Evolutionary conservation across 2,888 invertebrate genomes (phyloP).

Genomic region (Melanostoma mellinum): DNA sequence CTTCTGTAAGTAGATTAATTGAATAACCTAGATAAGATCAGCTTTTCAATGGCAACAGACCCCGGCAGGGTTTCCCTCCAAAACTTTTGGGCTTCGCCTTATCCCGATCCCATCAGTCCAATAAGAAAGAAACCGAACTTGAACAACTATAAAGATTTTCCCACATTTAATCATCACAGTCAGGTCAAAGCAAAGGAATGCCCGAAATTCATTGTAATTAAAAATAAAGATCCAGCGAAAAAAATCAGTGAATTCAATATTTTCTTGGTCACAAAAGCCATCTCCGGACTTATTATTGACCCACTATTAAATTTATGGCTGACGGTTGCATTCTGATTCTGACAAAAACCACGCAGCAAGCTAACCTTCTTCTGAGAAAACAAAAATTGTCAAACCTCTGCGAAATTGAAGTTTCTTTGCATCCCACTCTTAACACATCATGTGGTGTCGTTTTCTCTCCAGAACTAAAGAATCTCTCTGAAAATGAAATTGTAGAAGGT

Average conservation of each 20-base stretch:
- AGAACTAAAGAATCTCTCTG: constrained; percentile 7
- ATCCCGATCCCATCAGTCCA: neutral
- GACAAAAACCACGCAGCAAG: neutral
- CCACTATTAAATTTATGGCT: neutral
- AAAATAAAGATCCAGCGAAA: constrained; percentile 9
- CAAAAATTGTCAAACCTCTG: neutral
- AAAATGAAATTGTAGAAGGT: constrained; percentile 21
- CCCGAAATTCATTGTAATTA: neutral
- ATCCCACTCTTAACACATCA: constrained; percentile 1
- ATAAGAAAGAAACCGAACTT: constrained; percentile 4
- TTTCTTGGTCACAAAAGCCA: constrained; percentile 11
- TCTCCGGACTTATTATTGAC: neutral
- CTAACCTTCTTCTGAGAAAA: neutral
- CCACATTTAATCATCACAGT: neutral
- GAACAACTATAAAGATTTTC: constrained; percentile 3
- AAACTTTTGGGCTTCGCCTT: neutral
- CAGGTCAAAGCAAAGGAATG: neutral
- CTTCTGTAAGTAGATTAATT: constrained; percentile 20
- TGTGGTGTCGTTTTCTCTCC: neutral
- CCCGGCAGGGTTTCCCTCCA: neutral
- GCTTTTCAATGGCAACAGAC: neutral
- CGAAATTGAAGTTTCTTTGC: constrained; percentile 1
- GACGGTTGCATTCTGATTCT: neutral
- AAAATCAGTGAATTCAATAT: neutral
- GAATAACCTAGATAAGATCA: constrained; percentile 2